Base-by-base conservation (phyloP, 2,797 vertebrate genomes). In the Nyctalus aviator region DNA sequence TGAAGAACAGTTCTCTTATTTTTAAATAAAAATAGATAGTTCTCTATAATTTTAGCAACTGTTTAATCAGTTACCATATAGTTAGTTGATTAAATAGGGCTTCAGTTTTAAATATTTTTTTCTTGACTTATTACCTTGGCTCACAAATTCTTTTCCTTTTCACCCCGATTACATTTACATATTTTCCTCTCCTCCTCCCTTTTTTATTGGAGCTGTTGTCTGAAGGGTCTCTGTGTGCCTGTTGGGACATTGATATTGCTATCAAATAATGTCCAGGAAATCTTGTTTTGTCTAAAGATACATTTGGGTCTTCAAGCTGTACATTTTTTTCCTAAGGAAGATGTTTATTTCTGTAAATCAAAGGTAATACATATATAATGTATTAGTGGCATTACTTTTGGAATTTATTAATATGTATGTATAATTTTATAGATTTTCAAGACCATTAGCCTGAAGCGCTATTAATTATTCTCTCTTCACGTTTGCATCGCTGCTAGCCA, bases 231-330 rank as follows among this genome's bases (percentile, higher is more conserved):
- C 32, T 93, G 41, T 81, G 27, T 79, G 46, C 48, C 41, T 92
- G 15, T 83, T 90, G 59, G n/a, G 94, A 88, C 41, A 48, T 13
- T 44, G 68, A 44, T 81, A 64, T 30, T 84, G 44, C 82, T 93
- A 15, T 93, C 83, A 95, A 83, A 93, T 94, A 95, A 88, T 59
- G 75, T 95, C 48, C 17, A 83, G 64, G 68, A 82, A 95, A 50
- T 82, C 25, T 93, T 44, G 62, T 84, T 96, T 94, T 93, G 79
- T 95, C 66, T 91, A 85, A 77, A 94, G 59, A 88, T 94, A 68
- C 10, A 66, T 93, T 95, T 94, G 84, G 82, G 77, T 88, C 75
- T 88, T 96, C 84, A 95, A 95, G 93, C 91, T 96, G 82, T 8
- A 10, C 77, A 94, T 83, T 94, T 93, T 55, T 14, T 90, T 76